Evolutionary conservation across 2,113 vertebrate species (phyloP), one percentile per base, ranked within the genome.

Genomic region (Anoplopoma fimbria): DNA sequence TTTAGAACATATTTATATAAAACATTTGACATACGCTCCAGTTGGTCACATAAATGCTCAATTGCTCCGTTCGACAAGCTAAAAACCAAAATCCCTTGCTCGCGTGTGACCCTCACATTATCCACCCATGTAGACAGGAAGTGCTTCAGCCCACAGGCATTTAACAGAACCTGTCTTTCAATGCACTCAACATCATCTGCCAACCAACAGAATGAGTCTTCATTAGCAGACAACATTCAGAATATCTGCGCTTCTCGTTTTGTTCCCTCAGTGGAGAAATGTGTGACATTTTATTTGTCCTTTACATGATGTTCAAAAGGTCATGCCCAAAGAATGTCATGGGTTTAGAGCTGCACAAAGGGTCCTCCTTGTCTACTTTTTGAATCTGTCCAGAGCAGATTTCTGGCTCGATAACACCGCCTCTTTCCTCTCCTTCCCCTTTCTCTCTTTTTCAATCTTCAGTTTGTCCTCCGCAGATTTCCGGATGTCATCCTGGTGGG

Each of bases 321-420:
- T 89, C 74, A n/a, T 42, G 58, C 88, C 77, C 74, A 85, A 60
- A 79, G 57, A 78, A 84, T 47, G 71, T 81, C 62, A 23, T 19
- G 25, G 36, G 12, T 45, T 79, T 38, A 62, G 8, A 29, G 45
- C n/a, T n/a, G 29, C 61, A 91, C 83, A 92, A 84, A 78, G 77
- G 19, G 1, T 51, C 36, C 42, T 36, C 10, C 62, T 89, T 75
- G 64, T 81, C 72, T 93, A 95, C 68, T 96, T 96, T 58, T 88
- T 94, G 88, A 98, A 98, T 86, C 97, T 93, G 63, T 96, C 97
- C 87, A 98, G 89, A 40, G 96, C 95, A 1, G 96, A 95, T 61
- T 15, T 93, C 53, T 75, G 3, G 57, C 75, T 53, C 0, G 75
- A 79, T 9, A 81, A 77, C 0, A 1, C 9, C 0, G 47, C 60